Percentiles rank a stretch among this genome's conserved stretches.
These are phyloP conservation scores for Malurus melanocephalus DNA, from an alignment of 2,113 vertebrate species.

Conservation along the genomic window DNA sequence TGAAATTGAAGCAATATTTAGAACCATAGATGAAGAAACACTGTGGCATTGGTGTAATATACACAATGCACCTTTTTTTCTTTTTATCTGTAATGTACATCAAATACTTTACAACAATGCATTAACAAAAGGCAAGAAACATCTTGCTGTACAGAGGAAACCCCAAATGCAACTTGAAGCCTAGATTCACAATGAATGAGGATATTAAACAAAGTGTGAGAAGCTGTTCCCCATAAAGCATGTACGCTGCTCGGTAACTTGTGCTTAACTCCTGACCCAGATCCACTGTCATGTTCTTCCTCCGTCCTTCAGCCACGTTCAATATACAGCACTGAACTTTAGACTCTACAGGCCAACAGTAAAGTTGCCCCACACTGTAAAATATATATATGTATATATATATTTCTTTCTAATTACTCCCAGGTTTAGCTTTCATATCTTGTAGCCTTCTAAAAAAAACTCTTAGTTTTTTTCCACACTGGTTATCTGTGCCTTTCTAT, in stretches of 20 bases:
- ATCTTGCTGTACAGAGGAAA: slow-evolving; percentile 84
- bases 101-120: slow-evolving; percentile 98
- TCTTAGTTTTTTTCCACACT: slow-evolving; percentile 61
- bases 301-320: slow-evolving; percentile 63
- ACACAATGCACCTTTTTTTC: slow-evolving; percentile 83
- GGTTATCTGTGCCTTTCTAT: slow-evolving; percentile 77
- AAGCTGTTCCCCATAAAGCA: slow-evolving; percentile 83
- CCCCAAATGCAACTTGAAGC: slow-evolving; percentile 85
- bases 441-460: slow-evolving; percentile 70
- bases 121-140: slow-evolving; percentile 94
- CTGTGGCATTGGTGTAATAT: slow-evolving; percentile 90
- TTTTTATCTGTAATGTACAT: slow-evolving; percentile 91
- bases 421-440: slow-evolving; percentile 54
- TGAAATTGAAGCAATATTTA: slow-evolving; percentile 84
- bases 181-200: slow-evolving; percentile 84
- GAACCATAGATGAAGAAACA: slow-evolving; percentile 85
- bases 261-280: slow-evolving; percentile 75
- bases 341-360: slow-evolving; percentile 60
- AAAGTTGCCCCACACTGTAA: slow-evolving; percentile 44
- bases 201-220: slow-evolving; percentile 82
- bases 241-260: slow-evolving; percentile 78
- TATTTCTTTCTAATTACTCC: slow-evolving; percentile 69
- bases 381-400: slow-evolving; percentile 58
- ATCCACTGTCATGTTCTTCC: slow-evolving; percentile 54
- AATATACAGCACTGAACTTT: slow-evolving; percentile 58